phyloP scores from a whole-genome alignment of 2,113 vertebrate species.

The Cygnus buccinator region DNA sequence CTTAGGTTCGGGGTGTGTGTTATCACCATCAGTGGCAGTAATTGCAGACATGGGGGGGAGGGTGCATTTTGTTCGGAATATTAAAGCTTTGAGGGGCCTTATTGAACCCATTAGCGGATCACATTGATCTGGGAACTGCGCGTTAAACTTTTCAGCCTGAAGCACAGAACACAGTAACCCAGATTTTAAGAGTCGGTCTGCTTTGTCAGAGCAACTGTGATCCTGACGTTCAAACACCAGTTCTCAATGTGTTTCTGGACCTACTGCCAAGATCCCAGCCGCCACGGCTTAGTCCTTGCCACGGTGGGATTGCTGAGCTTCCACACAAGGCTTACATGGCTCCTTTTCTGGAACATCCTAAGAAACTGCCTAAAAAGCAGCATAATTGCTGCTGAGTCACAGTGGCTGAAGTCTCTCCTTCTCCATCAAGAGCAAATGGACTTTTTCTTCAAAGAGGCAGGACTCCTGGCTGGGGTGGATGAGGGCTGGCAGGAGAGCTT shows the following conservation, averaged over 20 bases:
- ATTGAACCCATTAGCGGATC: conserved; percentile 29
- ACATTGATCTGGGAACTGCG: not conserved
- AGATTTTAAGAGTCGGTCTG: not conserved
- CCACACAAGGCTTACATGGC: not conserved
- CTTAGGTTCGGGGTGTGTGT: conserved; percentile 19
- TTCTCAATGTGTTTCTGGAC: not conserved
- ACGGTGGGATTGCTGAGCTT: not conserved
- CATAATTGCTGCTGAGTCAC: conserved; percentile 27
- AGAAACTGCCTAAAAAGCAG: conserved; percentile 11
- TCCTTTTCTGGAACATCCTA: not conserved
- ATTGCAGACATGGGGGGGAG: conserved; percentile 24
- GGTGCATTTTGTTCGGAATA: not conserved
- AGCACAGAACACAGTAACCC: not conserved
- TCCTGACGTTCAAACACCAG: not conserved
- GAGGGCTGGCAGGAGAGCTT: not conserved
- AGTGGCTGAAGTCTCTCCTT: not conserved
- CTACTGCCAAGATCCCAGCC: not conserved
- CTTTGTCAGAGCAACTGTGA: not conserved
- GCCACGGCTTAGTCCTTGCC: not conserved
- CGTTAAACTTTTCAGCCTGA: conserved; percentile 18
- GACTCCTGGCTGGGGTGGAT: not conserved
- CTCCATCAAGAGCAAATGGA: not conserved
- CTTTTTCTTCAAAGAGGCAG: not conserved
- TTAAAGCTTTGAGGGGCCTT: conserved; percentile 29
- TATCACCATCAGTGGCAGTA: conserved; percentile 25